A percentile compares a stretch with the other conserved stretches of the same genome.
Conservation (phyloP, 2,797 vertebrate genomes). For the Octomys mimax region DNA sequence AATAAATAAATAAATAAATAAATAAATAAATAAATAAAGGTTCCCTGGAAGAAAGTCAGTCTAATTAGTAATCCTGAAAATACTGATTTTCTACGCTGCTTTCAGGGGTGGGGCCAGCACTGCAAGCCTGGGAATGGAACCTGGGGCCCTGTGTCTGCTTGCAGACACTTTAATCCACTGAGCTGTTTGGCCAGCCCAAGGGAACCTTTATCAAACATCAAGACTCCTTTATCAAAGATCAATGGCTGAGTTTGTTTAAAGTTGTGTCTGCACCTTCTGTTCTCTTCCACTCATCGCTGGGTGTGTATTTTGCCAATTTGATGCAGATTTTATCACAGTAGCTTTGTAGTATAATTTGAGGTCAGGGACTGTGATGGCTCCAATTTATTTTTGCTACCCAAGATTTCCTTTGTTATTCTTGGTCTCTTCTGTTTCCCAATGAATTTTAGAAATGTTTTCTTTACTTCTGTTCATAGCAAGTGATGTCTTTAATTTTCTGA, state of each 20-base stretch:
- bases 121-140: too few relatives aligned
- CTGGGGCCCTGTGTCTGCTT: too few relatives aligned
- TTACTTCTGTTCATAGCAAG: not conserved
- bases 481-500: not conserved
- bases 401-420: not conserved
- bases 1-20: too few relatives aligned
- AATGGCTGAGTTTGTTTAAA: not conserved
- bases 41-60: too few relatives aligned
- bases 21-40: too few relatives aligned
- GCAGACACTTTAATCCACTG: too few relatives aligned
- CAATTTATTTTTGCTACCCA: not conserved
- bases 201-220: too few relatives aligned
- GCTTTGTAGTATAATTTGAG: not conserved
- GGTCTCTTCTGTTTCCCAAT: not conserved
- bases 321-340: not conserved
- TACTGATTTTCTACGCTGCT: too few relatives aligned
- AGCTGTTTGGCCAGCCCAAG: too few relatives aligned
- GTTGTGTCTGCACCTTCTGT: not conserved
- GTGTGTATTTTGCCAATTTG: not conserved
- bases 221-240: not conserved
- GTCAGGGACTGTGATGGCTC: not conserved
- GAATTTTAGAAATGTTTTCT: not conserved
- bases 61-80: too few relatives aligned
- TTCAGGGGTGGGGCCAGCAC: too few relatives aligned
- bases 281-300: not conserved